Evolutionary conservation across 1,140 invertebrate genomes (phyloP), one percentile per base, ranked within the genome.

Genomic region (Hetaerina americana): DNA sequence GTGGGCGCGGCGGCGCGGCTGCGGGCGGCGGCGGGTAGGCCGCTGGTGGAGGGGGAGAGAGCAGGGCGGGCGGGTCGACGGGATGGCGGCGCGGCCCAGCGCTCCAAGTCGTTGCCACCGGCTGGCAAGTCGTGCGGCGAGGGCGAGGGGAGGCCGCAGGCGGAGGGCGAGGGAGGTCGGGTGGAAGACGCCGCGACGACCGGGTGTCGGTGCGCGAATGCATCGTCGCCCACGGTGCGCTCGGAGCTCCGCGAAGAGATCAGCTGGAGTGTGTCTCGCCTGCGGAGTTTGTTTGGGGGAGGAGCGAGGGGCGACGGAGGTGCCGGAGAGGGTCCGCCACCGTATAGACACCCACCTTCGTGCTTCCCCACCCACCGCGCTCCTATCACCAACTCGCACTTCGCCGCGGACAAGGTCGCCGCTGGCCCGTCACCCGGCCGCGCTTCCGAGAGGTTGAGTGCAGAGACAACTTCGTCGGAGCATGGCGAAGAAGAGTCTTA

Each of bases 181-280:
- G n/a, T n/a, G n/a, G n/a, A n/a, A 27, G 72, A 75, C 67, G 71
- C 73, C 26, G 72, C 73, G 25, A 29, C 69, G 5, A 15, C 68
- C 12, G 24, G 69, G 26, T 26, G 66, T 25, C n/a, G n/a, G n/a
- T n/a, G n/a, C n/a, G 69, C 71, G n/a, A 70, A 66, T 12, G 69
- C 29, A 18, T 27, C 71, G 18, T 70, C 69, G 27, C 73, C 31
- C 57, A 73, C 27, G 31, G n/a, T 57, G 2, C 15, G 3, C 15
- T 57, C 40, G 15, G 74, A 73, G 27, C 70, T 76, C 27, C 74
- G 73, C 18, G 75, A 75, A 31, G 80, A 81, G 72, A 81, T 82
- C 15, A 80, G 77, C 71, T 82, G 81, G 80, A 81, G 80, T 75
- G 81, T 82, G 18, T 80, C 81, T 5, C 76, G 80, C 66, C 73